These are phyloP conservation scores for Leiothrix lutea DNA, from an alignment of 2,113 vertebrate genomes.

Conservation along the genomic window DNA sequence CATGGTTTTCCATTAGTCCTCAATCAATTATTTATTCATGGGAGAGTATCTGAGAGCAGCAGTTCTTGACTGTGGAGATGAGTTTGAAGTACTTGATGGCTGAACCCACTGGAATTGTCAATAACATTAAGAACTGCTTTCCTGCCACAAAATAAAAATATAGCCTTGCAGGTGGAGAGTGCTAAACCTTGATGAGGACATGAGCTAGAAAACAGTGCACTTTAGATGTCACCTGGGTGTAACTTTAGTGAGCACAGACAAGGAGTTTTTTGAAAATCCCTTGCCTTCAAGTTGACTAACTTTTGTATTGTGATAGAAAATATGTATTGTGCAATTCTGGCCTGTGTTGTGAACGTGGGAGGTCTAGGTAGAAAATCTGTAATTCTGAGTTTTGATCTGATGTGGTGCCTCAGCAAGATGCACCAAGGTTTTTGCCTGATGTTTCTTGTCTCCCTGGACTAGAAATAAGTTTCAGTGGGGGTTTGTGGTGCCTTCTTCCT, in stretches of 20 bases:
- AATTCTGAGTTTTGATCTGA: neutral
- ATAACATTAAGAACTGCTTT: constrained; percentile 23
- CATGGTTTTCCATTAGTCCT: neutral
- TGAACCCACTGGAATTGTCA: neutral
- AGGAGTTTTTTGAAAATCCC: neutral
- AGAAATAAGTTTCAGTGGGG: neutral
- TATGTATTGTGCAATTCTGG: neutral
- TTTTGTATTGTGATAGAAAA: neutral
- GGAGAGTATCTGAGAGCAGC: neutral
- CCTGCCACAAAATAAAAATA: constrained; percentile 31
- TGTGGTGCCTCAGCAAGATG: neutral
- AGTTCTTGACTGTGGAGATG: neutral
- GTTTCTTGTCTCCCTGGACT: neutral
- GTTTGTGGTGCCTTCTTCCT: neutral
- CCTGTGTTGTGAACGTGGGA: neutral
- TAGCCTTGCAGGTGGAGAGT: neutral
- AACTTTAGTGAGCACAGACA: neutral
- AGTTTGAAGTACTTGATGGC: neutral
- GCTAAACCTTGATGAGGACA: neutral
- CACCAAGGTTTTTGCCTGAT: neutral
- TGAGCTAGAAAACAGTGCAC: neutral
- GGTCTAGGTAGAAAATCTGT: neutral
- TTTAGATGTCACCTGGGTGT: neutral
- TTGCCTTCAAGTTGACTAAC: neutral
- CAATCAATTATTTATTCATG: constrained; percentile 24